phyloP scores from a whole-genome alignment of 2,888 invertebrate genomes.

The Rotaria magnacalcarata region DNA sequence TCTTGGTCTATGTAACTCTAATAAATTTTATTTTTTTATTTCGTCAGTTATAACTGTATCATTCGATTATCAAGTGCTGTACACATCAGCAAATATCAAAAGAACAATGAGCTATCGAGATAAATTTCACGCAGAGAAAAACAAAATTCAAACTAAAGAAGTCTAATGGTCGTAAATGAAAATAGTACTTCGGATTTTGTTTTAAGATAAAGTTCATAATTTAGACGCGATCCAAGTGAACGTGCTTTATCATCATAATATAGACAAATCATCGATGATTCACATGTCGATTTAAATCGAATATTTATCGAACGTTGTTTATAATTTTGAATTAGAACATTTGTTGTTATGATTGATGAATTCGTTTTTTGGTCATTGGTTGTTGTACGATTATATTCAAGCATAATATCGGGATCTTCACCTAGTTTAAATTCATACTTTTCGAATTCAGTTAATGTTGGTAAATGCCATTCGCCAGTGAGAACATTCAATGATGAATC shows the following conservation, averaged over 20 bases:
- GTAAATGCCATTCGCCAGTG: not conserved
- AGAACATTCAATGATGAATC: not conserved
- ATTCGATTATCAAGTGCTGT: not conserved
- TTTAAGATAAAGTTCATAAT: not conserved
- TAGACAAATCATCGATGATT: not conserved
- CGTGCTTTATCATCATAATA: conserved; percentile 11
- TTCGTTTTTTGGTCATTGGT: not conserved
- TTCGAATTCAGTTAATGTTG: not conserved
- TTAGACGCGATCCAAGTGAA: not conserved
- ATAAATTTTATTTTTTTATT: not conserved
- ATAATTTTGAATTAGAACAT: conserved; percentile 2
- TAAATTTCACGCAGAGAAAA: not conserved
- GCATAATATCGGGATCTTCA: not conserved
- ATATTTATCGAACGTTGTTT: not conserved
- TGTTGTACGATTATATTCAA: not conserved
- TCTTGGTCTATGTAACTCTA: not conserved
- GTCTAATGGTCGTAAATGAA: not conserved
- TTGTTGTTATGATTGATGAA: not conserved
- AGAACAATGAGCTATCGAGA: not conserved
- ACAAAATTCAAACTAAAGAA: not conserved
- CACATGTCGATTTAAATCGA: not conserved
- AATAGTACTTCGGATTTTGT: not conserved
- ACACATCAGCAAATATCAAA: not conserved
- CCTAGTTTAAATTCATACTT: not conserved
- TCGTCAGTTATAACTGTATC: not conserved